Evolutionary conservation across 2,797 vertebrate genomes (phyloP).

Genomic region (Sebastolobus altivelis): DNA sequence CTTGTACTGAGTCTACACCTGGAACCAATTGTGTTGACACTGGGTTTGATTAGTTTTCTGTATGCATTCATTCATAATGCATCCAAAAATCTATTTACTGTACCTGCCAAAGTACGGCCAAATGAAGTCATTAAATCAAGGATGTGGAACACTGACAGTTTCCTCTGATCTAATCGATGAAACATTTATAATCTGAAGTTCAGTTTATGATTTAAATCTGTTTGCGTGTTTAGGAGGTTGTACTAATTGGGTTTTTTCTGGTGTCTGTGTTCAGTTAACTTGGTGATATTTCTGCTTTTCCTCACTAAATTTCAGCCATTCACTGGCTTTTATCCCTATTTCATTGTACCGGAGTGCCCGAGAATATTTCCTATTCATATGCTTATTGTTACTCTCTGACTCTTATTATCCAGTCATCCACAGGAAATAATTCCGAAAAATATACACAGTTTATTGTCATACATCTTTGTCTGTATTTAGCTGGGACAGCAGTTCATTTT

Average conservation of each 20-base stretch:
- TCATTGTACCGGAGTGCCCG: not conserved
- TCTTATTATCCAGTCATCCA: not conserved
- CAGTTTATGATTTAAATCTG: not conserved
- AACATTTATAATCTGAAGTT: conserved; percentile 3
- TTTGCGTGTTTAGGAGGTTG: not conserved
- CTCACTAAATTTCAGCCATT: not conserved
- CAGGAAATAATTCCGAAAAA: not conserved
- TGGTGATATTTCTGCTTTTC: not conserved
- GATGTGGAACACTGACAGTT: not conserved
- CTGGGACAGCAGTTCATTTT: not conserved
- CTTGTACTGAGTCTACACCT: not conserved
- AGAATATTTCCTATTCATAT: not conserved
- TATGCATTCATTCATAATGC: conserved; percentile 7
- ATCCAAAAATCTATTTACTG: conserved; percentile 18
- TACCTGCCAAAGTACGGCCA: conserved; percentile 8
- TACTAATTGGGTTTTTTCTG: not conserved
- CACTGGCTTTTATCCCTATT: not conserved
- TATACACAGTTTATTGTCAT: not conserved
- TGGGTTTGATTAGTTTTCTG: conserved; percentile 20
- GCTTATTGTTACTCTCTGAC: not conserved
- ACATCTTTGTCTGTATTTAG: not conserved
- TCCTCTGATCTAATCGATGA: conserved; percentile 9
- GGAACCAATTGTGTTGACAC: conserved; percentile 17
- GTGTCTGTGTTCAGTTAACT: not conserved
- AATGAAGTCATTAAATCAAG: conserved; percentile 24